Base-by-base conservation (phyloP, 2,888 invertebrate genomes). In the Carcina quercana region DNA sequence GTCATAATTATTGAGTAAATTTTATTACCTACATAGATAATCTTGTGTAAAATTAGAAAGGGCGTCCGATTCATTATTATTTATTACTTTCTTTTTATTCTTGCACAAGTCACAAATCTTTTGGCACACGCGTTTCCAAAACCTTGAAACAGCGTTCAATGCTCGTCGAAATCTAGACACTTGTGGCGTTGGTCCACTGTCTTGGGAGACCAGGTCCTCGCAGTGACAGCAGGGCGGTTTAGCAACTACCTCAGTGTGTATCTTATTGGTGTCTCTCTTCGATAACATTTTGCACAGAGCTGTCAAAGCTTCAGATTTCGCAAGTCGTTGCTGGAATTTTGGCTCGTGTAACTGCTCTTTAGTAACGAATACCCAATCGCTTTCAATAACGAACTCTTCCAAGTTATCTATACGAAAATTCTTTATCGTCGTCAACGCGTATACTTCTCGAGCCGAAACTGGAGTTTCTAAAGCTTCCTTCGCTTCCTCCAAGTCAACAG, bases 1-100 rank as follows among this genome's bases (percentile, higher is more conserved):
- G n/a, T n/a, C n/a, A n/a, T n/a, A n/a, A n/a, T n/a, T n/a, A n/a
- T n/a, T n/a, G n/a, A n/a, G n/a, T n/a, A n/a, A n/a, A n/a, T n/a
- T n/a, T n/a, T n/a, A 63, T 67, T 71, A 78, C 78, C 61, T 71
- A 79, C 78, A 65, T 66, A 75, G 47, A 57, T 76, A 76, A 41
- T 36, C 43, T 25, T 40, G 39, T 13, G 61, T 58, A 35, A 56
- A 65, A 30, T 51, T 40, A 38, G 57, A 53, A 25, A 50, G 39
- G 28, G 54, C 43, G 6, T 38, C 42, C 30, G 35, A 48, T 14
- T 52, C 33, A 14, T 57, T 53, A 28, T 47, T 35, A 27, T 40
- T 30, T 31, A 32, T 25, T 26, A 36, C 34, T 53, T 37, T 32
- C 35, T 39, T 42, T 42, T 46, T 34, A 44, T 6, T 42, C 24